A percentile compares a stretch with the other conserved stretches of the same genome.
These are phyloP conservation scores for Egretta garzetta DNA, from an alignment of 2,113 vertebrate genomes.

Conservation along the genomic window DNA sequence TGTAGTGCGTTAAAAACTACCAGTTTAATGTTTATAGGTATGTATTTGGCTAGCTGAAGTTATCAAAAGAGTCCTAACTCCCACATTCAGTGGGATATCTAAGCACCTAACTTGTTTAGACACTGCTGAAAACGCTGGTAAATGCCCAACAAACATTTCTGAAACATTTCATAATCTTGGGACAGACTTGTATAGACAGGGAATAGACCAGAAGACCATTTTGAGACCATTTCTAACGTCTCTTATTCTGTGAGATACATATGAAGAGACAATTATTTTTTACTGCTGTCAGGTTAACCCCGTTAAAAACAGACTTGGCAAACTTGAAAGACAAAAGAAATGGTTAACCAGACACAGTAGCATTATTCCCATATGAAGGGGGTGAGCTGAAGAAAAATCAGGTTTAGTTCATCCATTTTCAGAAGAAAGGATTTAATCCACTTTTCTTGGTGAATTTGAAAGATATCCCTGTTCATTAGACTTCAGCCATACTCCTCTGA, in stretches of 20 bases:
- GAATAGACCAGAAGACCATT: background rate
- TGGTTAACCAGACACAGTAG: background rate
- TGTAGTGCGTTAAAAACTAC: background rate
- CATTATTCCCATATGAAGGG: background rate
- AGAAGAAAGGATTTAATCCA: background rate
- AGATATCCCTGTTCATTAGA: background rate
- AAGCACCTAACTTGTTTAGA: background rate
- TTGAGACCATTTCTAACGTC: background rate
- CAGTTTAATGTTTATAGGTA: background rate
- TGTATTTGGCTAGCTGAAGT: background rate
- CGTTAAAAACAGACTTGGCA: background rate
- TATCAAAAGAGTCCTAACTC: background rate
- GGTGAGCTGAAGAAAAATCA: background rate
- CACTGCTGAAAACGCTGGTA: background rate
- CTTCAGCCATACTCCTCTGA: background rate
- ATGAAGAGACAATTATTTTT: background rate
- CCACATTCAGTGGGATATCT: background rate
- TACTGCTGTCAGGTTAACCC: background rate
- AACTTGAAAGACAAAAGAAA: background rate
- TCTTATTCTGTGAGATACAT: background rate
- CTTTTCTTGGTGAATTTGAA: background rate
- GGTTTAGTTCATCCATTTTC: background rate
- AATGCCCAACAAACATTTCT: background rate
- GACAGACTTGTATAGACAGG: background rate
- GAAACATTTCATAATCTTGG: background rate